Evolutionary conservation across 2,797 vertebrate genomes (phyloP), one percentile per base, ranked within the genome.

Genomic region (Cryptoprocta ferox): DNA sequence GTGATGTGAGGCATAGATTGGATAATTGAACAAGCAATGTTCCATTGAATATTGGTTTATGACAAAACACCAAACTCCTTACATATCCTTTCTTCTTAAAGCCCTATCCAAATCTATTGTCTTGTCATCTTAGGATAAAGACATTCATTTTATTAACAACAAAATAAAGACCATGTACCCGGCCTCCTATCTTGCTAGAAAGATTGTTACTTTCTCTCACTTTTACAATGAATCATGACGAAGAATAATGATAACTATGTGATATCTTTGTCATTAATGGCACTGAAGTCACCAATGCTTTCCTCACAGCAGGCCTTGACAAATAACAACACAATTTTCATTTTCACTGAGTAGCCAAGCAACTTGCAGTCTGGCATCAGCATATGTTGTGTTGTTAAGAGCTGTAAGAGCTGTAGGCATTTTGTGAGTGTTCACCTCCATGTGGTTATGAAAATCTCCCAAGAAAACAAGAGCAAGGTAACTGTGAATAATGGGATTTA

Each of bases 371-470:
- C 76, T 68, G 90, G 4, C 19, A 2, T 66, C 63, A 70, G 13
- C 6, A 9, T 75, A 18, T 6, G 2, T 3, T 84, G 63, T 6
- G 2, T 3, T 84, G 63, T 61, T 78, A 89, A 30, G 78, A 24
- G 35, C 68, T n/a, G 12, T 53, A 80, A 86, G 79, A 35, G 30
- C 45, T 14, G 6, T 28, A 78, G 65, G n/a, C 3, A 79, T 30
- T 85, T 76, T 13, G 6, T 91, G 45, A 79, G 26, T 19, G 14
- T 91, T 50, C 16, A 19, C 61, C n/a, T 87, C 53, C 24, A 3
- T 71, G 39, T 82, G 68, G 30, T 76, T 92, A 82, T 75, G 28
- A 93, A 97, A 79, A 63, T 73, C 85, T 88, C 85, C 26, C 75
- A 65, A 56, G 42, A 65, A 93, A 78, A 56, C 12, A 56, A 75